Evolutionary conservation across 2,113 vertebrate genomes (phyloP), one percentile per base, ranked within the genome.

Genomic region (Heloderma charlesbogerti): DNA sequence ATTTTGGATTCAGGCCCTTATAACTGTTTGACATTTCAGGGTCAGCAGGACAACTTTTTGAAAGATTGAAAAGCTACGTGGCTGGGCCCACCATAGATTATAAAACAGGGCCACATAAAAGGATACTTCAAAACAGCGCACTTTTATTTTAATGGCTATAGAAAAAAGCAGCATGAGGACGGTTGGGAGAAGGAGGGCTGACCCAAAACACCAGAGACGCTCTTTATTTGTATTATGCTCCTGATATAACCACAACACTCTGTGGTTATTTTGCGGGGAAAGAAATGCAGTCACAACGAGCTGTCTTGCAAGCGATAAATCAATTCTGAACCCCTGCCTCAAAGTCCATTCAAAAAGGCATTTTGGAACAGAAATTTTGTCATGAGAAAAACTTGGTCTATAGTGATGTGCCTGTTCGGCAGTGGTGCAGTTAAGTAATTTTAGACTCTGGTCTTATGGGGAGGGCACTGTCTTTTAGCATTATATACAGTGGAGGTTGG

Each of bases 11-110:
- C 94, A 92, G 91, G 18, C 88, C 91, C 91, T 86, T 95, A 1
- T 95, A 95, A 92, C 92, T 89, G 89, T 94, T 95, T 96, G 96
- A 96, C 95, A 96, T 96, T 95, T 97, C 95, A 95, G 93, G 96
- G 96, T 96, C 96, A 96, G 93, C 94, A 86, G 96, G 95, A 94
- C 94, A 94, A 95, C 95, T 94, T 95, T 93, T 86, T 91, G 88
- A 94, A 86, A 97, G 95, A 96, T 96, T 94, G 95, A 95, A 96
- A 96, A 96, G 86, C 93, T 87, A 29, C 78, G 87, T 94, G 94
- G 88, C 93, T 92, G 85, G 93, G 91, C 89, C 93, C 75, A 60
- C 78, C 77, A 90, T 94, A 95, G 92, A 94, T 96, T 94, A 95
- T 84, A 96, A 95, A 94, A 90, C 89, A 57, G n/a, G 90, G 93